A percentile compares a stretch with the other conserved stretches of the same genome.
Conservation (phyloP, 2,797 vertebrate genomes). For the Lepilemur ruficaudatus region DNA sequence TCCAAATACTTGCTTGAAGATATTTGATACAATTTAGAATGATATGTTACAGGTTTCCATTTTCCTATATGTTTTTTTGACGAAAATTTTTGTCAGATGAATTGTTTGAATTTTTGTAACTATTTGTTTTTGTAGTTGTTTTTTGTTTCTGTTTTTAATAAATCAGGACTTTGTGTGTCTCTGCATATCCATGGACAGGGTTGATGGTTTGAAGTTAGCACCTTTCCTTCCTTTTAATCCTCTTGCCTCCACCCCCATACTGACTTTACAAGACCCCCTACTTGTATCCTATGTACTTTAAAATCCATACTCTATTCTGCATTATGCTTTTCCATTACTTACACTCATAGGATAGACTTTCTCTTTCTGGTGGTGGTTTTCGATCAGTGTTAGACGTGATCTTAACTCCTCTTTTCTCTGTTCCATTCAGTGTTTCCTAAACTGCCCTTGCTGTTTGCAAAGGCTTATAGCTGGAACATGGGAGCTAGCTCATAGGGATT, state of each 20-base stretch:
- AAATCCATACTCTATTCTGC: not conserved
- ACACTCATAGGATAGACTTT: not conserved
- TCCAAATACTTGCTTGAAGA: not conserved
- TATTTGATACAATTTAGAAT: not conserved
- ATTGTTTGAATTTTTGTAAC: not conserved
- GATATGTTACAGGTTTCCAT: not conserved
- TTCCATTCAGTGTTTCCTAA: not conserved
- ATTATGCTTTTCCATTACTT: not conserved
- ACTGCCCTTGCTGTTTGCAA: not conserved
- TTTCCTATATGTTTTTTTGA: not conserved
- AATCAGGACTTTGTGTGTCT: not conserved
- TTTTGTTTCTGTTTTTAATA: not conserved
- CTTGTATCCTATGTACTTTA: not conserved
- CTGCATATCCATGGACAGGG: not conserved
- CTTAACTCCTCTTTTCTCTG: not conserved
- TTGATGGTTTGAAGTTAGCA: not conserved
- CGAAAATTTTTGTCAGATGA: not conserved
- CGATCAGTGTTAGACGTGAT: not conserved
- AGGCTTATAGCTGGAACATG: not conserved
- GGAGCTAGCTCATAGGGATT: not conserved
- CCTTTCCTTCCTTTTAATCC: not conserved
- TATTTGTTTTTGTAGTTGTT: not conserved
- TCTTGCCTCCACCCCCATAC: not conserved
- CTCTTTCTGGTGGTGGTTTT: not conserved
- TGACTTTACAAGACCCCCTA: not conserved